Evolutionary conservation across 1,140 invertebrate genomes (phyloP), one percentile per base, ranked within the genome.

Genomic region (Notospermus geniculatus): DNA sequence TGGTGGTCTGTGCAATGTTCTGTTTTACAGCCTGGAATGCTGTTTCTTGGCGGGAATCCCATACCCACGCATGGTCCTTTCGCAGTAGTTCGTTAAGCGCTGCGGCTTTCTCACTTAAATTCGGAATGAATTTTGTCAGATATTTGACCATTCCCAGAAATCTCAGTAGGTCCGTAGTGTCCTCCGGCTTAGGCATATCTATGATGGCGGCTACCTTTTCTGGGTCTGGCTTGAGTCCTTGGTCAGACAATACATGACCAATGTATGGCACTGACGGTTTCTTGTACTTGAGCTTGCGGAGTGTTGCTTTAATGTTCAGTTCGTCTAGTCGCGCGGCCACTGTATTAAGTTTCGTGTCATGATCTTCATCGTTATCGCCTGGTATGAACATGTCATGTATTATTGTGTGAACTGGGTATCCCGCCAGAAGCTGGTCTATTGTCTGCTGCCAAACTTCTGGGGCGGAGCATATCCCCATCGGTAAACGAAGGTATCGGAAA

Each of bases 71-170:
- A 2, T 9, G 19, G 19, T 58, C 19, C 19, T 52, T 52, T 50
- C 28, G n/a, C 36, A 58, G 19, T 13, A 74, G 39, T n/a, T 43
- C 22, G 7, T 65, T 29, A 15, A 74, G 62, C 1, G 64, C 60
- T 39, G 43, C 39, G 0, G 69, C 59, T 32, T 69, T 29, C 25
- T 73, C 57, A 22, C 78, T 75, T 25, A 75, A 70, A 64, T 83
- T 75, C 7, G 70, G 65, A 1, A 74, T 56, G 55, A 72, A 74
- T 63, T 68, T 74, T 1, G 53, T 17, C 28, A 80, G 52, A 64
- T 81, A 79, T 13, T 64, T 81, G 0, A 79, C 54, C 52, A 79
- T 64, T 28, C 68, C 74, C 25, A 78, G 43, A 22, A 17, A 53
- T 17, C 23, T 11, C 23, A 13, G 52, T 13, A 53, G 52, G 13